Conservation (phyloP, 2,888 invertebrate genomes). For the Acronicta leporina region DNA sequence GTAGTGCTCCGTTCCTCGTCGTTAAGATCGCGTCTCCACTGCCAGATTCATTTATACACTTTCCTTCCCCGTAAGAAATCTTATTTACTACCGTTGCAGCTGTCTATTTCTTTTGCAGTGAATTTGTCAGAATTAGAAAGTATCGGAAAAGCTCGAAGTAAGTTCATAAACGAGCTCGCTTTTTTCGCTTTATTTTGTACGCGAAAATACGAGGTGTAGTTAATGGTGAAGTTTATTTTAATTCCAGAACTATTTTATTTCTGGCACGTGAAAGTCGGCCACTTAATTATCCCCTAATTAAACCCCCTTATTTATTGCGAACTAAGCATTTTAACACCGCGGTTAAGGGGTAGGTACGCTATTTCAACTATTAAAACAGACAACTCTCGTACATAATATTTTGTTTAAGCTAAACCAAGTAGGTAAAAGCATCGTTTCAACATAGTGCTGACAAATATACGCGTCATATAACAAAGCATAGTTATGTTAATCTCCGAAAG, state of each 20-base stretch:
- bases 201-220: slow-evolving; percentile 13
- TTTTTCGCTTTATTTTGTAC: slow-evolving; percentile 24
- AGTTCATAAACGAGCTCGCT: slow-evolving; percentile 21
- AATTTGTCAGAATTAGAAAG: slow-evolving; percentile 31
- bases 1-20: slow-evolving; percentile 7
- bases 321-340: slow-evolving; percentile 23
- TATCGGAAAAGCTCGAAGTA: slow-evolving; percentile 36
- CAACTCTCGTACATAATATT: slow-evolving; percentile 1
- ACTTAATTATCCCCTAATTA: slow-evolving; percentile 23
- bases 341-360: slow-evolving; percentile 11
- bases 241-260: slow-evolving; percentile 25
- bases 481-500: no score
- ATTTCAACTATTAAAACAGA: not conserved
- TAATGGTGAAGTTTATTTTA: slow-evolving; percentile 31
- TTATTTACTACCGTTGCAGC: slow-evolving; percentile 34
- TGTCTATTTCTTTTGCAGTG: slow-evolving; percentile 22
- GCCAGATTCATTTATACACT: slow-evolving; percentile 6
- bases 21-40: slow-evolving; percentile 16
- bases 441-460: no score
- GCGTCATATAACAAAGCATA: no score
- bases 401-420: no score
- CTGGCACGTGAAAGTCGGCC: slow-evolving; percentile 10
- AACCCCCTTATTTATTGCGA: slow-evolving; percentile 18
- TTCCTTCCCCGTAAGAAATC: slow-evolving; percentile 25
- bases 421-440: no score